Evolutionary conservation across 2,113 vertebrate genomes (phyloP).

Genomic region (Alligator sinensis): DNA sequence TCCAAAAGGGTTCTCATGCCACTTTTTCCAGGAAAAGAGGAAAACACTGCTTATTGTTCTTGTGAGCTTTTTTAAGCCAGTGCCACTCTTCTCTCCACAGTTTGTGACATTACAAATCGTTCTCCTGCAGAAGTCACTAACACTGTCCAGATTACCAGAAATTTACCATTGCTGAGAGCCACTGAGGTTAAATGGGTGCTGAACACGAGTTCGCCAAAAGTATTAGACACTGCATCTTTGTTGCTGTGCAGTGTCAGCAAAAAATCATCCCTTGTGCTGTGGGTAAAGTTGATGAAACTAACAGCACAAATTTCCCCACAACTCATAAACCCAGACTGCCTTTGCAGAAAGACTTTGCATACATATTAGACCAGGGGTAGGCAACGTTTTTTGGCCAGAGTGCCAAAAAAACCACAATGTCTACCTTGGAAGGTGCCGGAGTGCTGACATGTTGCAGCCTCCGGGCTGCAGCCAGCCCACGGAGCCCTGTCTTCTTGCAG

Average conservation of each 20-base stretch:
- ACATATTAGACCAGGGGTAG: neutral
- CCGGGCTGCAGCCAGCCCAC: too few relatives aligned
- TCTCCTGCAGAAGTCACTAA: neutral
- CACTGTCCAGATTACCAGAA: neutral
- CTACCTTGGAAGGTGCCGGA: too few relatives aligned
- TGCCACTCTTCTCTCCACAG: neutral
- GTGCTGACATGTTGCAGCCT: too few relatives aligned
- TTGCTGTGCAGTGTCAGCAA: neutral
- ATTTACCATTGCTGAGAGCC: neutral
- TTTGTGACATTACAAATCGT: neutral
- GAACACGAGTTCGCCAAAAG: neutral
- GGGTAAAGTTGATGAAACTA: neutral
- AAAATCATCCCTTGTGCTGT: neutral
- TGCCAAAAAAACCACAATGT: too few relatives aligned
- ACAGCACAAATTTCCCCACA: neutral
- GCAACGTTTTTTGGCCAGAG: too few relatives aligned
- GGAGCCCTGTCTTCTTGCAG: too few relatives aligned
- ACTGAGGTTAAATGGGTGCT: neutral
- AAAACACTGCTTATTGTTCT: neutral
- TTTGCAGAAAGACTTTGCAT: neutral
- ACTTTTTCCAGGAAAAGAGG: neutral
- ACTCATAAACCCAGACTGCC: neutral
- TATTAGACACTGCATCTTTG: neutral
- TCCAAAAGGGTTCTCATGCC: neutral
- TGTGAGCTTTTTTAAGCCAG: neutral